Base-by-base conservation (phyloP, 2,888 invertebrate species). In the Charanyca ferruginea region DNA sequence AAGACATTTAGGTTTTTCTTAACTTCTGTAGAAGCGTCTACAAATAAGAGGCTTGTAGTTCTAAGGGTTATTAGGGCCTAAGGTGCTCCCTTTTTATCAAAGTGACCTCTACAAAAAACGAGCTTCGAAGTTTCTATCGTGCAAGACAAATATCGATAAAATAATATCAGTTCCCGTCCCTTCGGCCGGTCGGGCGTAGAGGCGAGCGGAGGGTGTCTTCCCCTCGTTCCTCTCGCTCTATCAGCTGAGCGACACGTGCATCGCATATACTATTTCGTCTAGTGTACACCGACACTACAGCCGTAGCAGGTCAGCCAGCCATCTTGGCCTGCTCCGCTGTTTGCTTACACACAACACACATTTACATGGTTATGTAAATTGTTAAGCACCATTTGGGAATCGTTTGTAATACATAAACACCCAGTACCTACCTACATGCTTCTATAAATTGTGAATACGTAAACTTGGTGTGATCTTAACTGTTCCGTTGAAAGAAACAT, bases 181-280 rank as follows among this genome's bases (percentile, higher is more conserved):
- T 83, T 3, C 22, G 49, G 52, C 57, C 58, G 60, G 71, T 23
- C 63, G 83, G 69, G 82, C 77, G 79, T 54, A 53, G 84, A 75
- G 86, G 85, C 86, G 87, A 86, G 88, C 76, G 87, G 86, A 81
- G 88, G 87, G 89, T 85, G 84, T 81, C 69, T 83, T 80, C 86
- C 86, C 84, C 83, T 87, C 86, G 86, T 83, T 72, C 84, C 83
- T 89, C 91, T 89, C 91, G 77, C 90, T 90, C 91, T 91, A 88
- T 94, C 94, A 95, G 95, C 94, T 95, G 95, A 93, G 92, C 87
- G 89, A 88, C 94, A 94, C 95, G 94, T 94, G 94, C 91, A 85
- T 83, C 72, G 88, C 81, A 87, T 88, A 85, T 91, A 92, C 88
- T 90, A 89, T 88, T 80, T 86, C 84, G 91, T 91, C 90, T 93